Percentiles rank a stretch among this genome's conserved stretches.
Evolutionary conservation across 2,113 vertebrate species (phyloP).

Genomic region (Stegostoma tigrinum): DNA sequence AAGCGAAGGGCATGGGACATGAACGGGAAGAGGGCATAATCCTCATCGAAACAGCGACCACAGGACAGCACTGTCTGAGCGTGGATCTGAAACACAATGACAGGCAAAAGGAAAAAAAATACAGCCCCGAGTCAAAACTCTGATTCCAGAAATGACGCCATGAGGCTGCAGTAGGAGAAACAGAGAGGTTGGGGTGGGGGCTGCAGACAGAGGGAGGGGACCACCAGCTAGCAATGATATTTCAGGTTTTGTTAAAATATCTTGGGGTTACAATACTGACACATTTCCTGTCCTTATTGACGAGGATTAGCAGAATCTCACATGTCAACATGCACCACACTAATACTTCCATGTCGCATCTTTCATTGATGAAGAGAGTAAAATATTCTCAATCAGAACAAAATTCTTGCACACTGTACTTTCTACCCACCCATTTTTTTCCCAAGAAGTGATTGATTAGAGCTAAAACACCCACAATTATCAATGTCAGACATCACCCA

Average conservation of each 20-base stretch:
- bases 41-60: conserved; percentile 55
- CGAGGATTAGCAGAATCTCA: background rate
- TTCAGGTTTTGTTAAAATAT: background rate
- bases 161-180: rapidly evolving
- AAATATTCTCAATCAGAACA: background rate
- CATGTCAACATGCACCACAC: background rate
- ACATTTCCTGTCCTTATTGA: background rate
- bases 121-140: background rate
- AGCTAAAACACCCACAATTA: background rate
- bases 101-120: background rate
- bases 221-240: background rate
- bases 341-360: background rate
- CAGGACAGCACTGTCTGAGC: conserved; percentile 60
- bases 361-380: background rate
- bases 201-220: no score
- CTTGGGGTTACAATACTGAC: background rate
- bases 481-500: no score
- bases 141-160: background rate
- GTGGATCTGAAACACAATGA: conserved; percentile 46
- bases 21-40: conserved; percentile 59
- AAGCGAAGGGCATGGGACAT: conserved; percentile 54
- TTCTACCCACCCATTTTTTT: background rate
- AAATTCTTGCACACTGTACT: background rate
- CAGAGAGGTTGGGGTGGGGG: background rate
- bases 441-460: background rate